These are phyloP conservation scores for Prunella strophiata DNA, from an alignment of 2,797 vertebrate genomes.

Conservation along the genomic window DNA sequence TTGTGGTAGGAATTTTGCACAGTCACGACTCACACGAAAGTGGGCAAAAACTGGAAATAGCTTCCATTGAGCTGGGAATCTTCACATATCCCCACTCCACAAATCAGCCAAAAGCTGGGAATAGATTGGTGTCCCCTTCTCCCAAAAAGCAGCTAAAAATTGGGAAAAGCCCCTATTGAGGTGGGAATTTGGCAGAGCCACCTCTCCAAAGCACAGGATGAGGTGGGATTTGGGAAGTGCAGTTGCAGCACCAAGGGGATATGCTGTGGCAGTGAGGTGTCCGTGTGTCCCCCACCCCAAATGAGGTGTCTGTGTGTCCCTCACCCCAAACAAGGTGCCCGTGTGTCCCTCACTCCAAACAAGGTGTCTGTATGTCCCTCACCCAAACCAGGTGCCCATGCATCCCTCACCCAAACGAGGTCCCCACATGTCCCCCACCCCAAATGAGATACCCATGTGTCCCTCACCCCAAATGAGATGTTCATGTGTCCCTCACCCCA, in stretches of 20 bases:
- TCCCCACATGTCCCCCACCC: rapidly evolving
- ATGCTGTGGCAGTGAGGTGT: not conserved
- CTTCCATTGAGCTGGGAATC: rapidly evolving
- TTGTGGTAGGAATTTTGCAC: not conserved
- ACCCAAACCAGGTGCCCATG: rapidly evolving
- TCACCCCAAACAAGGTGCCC: rapidly evolving
- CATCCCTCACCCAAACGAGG: rapidly evolving
- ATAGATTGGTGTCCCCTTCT: too few species aligned
- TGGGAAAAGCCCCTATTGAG: too few species aligned
- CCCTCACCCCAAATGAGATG: not conserved
- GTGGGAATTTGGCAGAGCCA: not conserved
- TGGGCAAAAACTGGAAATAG: not conserved
- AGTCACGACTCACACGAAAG: not conserved
- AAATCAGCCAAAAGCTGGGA: not conserved
- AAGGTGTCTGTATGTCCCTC: too few species aligned
- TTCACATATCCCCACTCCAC: not conserved
- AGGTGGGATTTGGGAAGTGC: not conserved
- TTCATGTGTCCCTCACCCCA: not conserved
- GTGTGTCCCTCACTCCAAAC: too few species aligned
- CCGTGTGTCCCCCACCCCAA: too few species aligned
- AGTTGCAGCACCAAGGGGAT: not conserved
- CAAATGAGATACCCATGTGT: not conserved
- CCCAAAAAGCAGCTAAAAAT: too few species aligned
- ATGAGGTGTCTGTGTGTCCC: not conserved
- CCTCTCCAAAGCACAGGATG: not conserved